These are phyloP conservation scores for Agrypnus murinus DNA, from an alignment of 2,888 invertebrate genomes.

Conservation along the genomic window DNA sequence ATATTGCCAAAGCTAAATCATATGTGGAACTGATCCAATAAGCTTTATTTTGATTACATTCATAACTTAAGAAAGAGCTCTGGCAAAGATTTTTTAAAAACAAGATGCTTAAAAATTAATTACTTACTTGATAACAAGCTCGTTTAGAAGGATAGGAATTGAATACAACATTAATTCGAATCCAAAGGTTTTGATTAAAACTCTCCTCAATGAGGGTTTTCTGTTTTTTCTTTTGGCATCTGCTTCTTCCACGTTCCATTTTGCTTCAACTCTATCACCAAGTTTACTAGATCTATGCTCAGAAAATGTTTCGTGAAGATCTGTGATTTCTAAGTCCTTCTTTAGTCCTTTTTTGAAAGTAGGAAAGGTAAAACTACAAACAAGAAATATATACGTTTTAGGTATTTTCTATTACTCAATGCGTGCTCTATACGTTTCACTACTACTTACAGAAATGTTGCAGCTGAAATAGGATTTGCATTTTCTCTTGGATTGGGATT, in stretches of 20 bases:
- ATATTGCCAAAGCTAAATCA: too few relatives aligned
- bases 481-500: constrained; percentile 72
- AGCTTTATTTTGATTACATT: too few relatives aligned
- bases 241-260: constrained; percentile 77
- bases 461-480: constrained; percentile 79
- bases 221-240: constrained; percentile 66
- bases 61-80: too few relatives aligned
- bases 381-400: constrained; percentile 31
- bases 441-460: constrained; percentile 70
- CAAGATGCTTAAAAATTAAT: too few relatives aligned
- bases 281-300: constrained; percentile 80
- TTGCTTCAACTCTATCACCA: constrained; percentile 77
- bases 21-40: too few relatives aligned
- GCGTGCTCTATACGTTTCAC: too few relatives aligned
- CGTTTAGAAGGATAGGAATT: constrained; percentile 66
- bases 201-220: constrained; percentile 77
- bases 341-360: constrained; percentile 81
- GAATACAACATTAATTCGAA: constrained; percentile 77
- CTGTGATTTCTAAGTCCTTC: constrained; percentile 78
- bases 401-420: too few relatives aligned
- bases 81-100: too few relatives aligned
- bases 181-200: constrained; percentile 77
- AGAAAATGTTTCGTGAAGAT: constrained; percentile 79
- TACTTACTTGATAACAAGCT: constrained; percentile 34
- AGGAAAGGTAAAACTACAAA: constrained; percentile 80